A percentile compares a stretch with the other conserved stretches of the same genome.
phyloP scores from a whole-genome alignment of 2,113 vertebrate genomes.

The Oreotrochilus melanogaster region DNA sequence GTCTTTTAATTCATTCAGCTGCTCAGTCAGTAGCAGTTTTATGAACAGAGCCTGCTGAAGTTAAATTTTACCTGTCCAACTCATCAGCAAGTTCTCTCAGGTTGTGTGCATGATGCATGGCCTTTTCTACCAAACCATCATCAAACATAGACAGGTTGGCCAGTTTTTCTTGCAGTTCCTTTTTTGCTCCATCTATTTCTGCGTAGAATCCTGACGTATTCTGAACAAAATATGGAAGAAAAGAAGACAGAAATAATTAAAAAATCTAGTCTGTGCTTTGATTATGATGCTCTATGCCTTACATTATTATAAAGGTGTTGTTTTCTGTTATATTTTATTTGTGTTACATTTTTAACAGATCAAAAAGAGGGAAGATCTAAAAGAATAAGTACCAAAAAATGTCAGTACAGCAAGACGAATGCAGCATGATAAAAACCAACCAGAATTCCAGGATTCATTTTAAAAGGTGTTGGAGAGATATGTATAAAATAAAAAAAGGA shows the following conservation, averaged over 20 bases:
- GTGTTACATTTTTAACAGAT: background rate
- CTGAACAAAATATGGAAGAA: constrained; percentile 72
- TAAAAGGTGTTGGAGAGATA: background rate
- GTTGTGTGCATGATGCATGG: constrained; percentile 81
- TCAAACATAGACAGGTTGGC: constrained; percentile 85
- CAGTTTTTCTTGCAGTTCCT: constrained; percentile 81
- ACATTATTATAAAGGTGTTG: background rate
- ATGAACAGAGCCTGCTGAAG: background rate
- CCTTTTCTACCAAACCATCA: constrained; percentile 84
- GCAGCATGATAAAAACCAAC: background rate
- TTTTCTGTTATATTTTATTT: background rate
- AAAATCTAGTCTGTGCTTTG: background rate
- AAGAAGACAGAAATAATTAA: background rate
- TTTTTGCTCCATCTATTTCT: constrained; percentile 90
- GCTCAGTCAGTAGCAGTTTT: background rate
- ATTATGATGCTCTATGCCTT: background rate
- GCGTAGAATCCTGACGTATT: constrained; percentile 89
- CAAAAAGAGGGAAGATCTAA: background rate
- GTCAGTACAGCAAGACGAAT: background rate
- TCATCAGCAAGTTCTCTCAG: constrained; percentile 85
- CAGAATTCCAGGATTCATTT: background rate
- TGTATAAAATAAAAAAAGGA: background rate
- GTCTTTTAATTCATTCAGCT: background rate
- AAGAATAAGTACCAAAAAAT: background rate
- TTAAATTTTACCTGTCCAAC: constrained; percentile 82